Evolutionary conservation across 1,140 invertebrate species (phyloP).

Genomic region (Plectrocnemia conspersa): DNA sequence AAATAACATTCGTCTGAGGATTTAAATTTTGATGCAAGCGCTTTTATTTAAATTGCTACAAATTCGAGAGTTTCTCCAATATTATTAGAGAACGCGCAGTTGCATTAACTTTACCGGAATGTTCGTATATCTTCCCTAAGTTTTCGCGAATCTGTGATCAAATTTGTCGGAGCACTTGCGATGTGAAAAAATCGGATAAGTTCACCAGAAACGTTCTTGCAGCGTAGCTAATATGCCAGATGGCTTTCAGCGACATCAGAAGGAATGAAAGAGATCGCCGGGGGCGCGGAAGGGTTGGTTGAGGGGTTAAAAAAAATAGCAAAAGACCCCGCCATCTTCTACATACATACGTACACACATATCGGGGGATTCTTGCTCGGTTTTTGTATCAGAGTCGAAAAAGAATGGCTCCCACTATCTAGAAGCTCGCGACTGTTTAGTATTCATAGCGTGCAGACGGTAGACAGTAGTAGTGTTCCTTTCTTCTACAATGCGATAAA

Average conservation of each 20-base stretch:
- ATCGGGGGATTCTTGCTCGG: conserved; percentile 14
- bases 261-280: neutral
- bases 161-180: conserved; percentile 4
- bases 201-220: too few species aligned
- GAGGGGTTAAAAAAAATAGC: conserved; percentile 8
- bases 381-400: conserved; percentile 17
- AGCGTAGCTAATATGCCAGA: conserved; percentile 20
- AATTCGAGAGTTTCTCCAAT: too few species aligned
- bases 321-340: conserved; percentile 5
- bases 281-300: conserved; percentile 8
- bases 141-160: conserved; percentile 1
- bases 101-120: neutral
- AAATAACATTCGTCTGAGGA: too few species aligned
- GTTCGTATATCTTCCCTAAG: neutral
- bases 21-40: too few species aligned
- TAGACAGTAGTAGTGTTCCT: conserved; percentile 12
- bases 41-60: too few species aligned
- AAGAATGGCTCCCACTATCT: conserved; percentile 20
- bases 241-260: conserved; percentile 7
- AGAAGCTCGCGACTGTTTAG: conserved; percentile 25
- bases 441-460: conserved; percentile 21
- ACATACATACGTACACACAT: too few species aligned
- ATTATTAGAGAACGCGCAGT: too few species aligned
- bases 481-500: conserved; percentile 27
- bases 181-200: neutral